Evolutionary conservation across 1,140 invertebrate genomes (phyloP), one percentile per base, ranked within the genome.

Genomic region (Prorops nasuta): DNA sequence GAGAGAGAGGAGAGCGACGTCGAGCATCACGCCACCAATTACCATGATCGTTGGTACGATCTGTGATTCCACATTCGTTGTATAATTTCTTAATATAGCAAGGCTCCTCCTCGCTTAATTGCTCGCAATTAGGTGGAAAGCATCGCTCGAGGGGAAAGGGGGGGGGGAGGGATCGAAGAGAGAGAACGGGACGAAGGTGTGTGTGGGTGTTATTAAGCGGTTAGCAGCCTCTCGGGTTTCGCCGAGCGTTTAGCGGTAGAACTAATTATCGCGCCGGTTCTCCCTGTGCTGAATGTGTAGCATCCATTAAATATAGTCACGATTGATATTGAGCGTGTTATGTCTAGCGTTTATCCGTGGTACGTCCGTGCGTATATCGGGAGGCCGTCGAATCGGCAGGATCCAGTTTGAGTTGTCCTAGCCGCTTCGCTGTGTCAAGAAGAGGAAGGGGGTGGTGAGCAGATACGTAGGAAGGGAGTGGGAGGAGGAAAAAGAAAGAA

Each of bases 241-340:
- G 51, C 53, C 54, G 54, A 60, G 44, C 56, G 52, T 55, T 59
- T 60, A 60, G 56, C 53, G 58, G 56, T 58, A 43, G 45, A 59
- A 60, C 56, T 60, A 60, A 60, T 60, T 60, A 60, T 40, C 54
- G 38, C 51, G 47, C 21, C 24, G 50, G 40, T 60, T 58, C 51
- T 45, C 28, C 47, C 58, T 50, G 44, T 31, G 38, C 28, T 24
- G 19, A 35, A 38, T 31, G 31, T 28, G 37, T 51, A 56, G 40
- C 31, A n/a, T n/a, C n/a, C n/a, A n/a, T n/a, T n/a, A n/a, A n/a
- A n/a, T n/a, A n/a, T n/a, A 41, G 34, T 36, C 38, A 32, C 54
- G 40, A 58, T 49, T 53, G 54, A 52, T 52, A 58, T 54, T 44
- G 14, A 38, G 18, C 4, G n/a, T n/a, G n/a, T n/a, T n/a, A n/a